Base-by-base conservation (phyloP, 2,797 vertebrate species). In the Nyctalus aviator region DNA sequence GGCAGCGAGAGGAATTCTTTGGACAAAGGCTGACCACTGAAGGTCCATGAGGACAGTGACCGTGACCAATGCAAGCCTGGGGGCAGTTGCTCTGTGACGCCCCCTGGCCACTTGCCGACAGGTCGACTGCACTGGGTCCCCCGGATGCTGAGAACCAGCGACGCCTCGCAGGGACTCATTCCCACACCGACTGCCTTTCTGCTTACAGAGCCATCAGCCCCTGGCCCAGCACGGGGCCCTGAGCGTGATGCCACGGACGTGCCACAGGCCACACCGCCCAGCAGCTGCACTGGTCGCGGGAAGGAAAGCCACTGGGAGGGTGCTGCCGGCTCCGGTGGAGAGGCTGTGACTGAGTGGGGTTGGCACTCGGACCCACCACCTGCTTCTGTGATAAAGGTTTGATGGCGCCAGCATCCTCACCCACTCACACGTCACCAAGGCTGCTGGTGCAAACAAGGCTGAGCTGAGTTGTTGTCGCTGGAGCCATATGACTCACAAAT, bases 371-470 rank as follows among this genome's bases (percentile, higher is more conserved):
- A 23, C 3, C 78, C 3, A 66, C 71, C 93, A 95, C 94, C 94
- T 94, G 84, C 72, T 72, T 76, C 13, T 41, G 50, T 50, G 57
- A 94, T 94, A 81, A n/a, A 87, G 71, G 78, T 81, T 91, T 84
- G 64, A 46, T n/a, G 41, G 62, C n/a, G 27, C 55, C 14, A 0
- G 50, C 66, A 30, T 15, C 8, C 71, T 72, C 71, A 20, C 44
- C 87, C 20, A 0, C 41, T 53, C 66, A 15, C 78, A 35, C 37
- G 6, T 55, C 59, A 46, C 90, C 64, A 13, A 6, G 62, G 30
- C 68, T 81, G 37, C 71, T 66, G 69, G 79, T 12, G 23, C 59
- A 37, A 32, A 79, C 27, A 46, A 68, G 64, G 53, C 73, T 50
- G 73, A 50, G 32, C 46, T 75, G 50, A 78, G 59, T 18, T 90